A percentile compares a stretch with the other conserved stretches of the same genome.
Conservation (phyloP, 53 echinoderm and acorn worm genomes). For the Antedon mediterranea region DNA sequence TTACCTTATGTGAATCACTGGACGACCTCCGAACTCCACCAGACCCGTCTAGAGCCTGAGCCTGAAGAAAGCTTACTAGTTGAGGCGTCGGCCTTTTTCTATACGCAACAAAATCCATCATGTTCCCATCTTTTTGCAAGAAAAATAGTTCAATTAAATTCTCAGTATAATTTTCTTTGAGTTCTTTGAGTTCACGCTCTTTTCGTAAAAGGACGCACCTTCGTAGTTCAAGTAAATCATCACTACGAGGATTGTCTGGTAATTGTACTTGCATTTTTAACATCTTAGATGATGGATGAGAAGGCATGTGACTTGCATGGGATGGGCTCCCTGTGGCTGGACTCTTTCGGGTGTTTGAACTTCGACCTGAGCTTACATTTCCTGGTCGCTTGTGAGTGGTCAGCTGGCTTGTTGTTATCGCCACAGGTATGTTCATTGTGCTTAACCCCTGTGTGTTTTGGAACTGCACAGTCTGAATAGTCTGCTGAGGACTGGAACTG, state of each 20-base stretch:
- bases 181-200: slow-evolving; percentile 43
- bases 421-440: slow-evolving; percentile 40
- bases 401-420: slow-evolving; percentile 49
- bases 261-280: slow-evolving; percentile 1
- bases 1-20: background rate
- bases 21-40: background rate
- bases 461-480: background rate
- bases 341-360: slow-evolving; percentile 44
- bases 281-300: background rate
- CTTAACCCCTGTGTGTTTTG: background rate
- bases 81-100: slow-evolving; percentile 59
- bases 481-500: background rate
- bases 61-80: slow-evolving; percentile 18
- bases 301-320: slow-evolving; percentile 4
- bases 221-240: slow-evolving; percentile 68
- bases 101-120: slow-evolving; percentile 95
- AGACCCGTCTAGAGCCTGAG: background rate
- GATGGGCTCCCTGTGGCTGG: slow-evolving; percentile 32
- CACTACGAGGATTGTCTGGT: slow-evolving; percentile 21
- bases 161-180: slow-evolving; percentile 67
- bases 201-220: slow-evolving; percentile 60
- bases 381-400: slow-evolving; percentile 57
- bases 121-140: slow-evolving; percentile 78
- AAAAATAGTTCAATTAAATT: slow-evolving; percentile 85
- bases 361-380: slow-evolving; percentile 86